Percentiles rank a stretch among this genome's conserved stretches.
phyloP scores from a whole-genome alignment of 1,140 invertebrate species.

The Popillia japonica region DNA sequence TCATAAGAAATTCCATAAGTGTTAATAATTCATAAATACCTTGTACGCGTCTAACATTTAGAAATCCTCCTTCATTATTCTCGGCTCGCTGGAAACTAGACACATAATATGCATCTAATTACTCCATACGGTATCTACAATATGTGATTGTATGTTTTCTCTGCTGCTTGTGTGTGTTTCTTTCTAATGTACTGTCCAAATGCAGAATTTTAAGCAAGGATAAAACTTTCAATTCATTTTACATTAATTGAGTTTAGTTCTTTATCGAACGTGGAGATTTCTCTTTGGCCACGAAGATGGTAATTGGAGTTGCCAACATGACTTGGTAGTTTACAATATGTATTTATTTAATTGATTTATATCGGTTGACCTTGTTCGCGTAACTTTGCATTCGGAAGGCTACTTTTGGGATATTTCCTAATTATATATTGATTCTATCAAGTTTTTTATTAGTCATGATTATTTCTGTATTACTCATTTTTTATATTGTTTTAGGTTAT shows the following conservation, averaged over 20 bases:
- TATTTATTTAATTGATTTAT: not conserved
- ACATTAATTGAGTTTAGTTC: not conserved
- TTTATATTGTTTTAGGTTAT: too few relatives aligned
- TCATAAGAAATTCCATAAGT: not conserved
- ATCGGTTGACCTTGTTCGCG: not conserved
- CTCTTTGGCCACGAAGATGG: not conserved
- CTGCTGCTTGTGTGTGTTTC: not conserved
- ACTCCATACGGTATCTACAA: not conserved
- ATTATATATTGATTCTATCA: too few relatives aligned
- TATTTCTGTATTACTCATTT: too few relatives aligned
- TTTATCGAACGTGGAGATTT: not conserved
- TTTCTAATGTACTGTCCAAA: not conserved
- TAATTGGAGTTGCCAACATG: not conserved
- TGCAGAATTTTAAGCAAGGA: conserved; percentile 18
- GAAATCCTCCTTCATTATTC: conserved; percentile 1
- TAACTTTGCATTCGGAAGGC: not conserved
- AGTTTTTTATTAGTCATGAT: too few relatives aligned
- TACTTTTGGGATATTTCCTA: too few relatives aligned
- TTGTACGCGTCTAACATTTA: not conserved
- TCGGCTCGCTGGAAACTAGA: not conserved
- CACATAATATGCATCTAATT: not conserved
- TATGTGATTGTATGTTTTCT: conserved; percentile 14
- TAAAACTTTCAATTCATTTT: conserved; percentile 11
- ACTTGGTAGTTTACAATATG: not conserved
- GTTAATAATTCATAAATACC: not conserved